Evolutionary conservation across 2,113 vertebrate species (phyloP), one percentile per base, ranked within the genome.

Genomic region (Hippopotamus amphibius): DNA sequence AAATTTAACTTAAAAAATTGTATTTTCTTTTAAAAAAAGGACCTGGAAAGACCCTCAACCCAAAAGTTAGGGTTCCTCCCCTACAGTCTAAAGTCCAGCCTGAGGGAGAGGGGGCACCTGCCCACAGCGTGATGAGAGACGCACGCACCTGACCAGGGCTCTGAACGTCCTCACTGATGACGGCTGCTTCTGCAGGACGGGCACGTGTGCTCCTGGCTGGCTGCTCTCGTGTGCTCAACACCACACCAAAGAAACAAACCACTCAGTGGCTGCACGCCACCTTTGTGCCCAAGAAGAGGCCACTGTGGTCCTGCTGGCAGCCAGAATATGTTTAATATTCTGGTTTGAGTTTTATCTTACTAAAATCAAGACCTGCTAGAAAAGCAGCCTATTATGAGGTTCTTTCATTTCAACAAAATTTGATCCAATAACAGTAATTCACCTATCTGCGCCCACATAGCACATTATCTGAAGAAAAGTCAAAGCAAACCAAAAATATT

Each of bases 361-460:
- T 59, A 79, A 86, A 94, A 86, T 71, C 46, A 69, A 77, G 61
- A 92, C 46, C n/a, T 59, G 2, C 24, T 66, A 72, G 33, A n/a
- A 53, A 90, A 89, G 5, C 16, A 86, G 76, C 28, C 46, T 19
- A 46, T 21, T 65, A 8, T 4, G 22, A 11, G 63, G 11, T 16
- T 61, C 5, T 93, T 91, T 50, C 7, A 37, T 55, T 83, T 72
- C 17, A 80, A 93, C 43, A 93, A 48, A 76, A 80, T n/a, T 65
- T 50, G n/a, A 43, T 83, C 24, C 48, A 61, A 66, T 76, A 8
- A 12, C 5, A 85, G 14, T 30, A 46, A 88, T 50, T 59, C 68
- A 50, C 63, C 13, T 43, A 53, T 80, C 1, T 82, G 14, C 26
- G 22, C 16, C 55, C 79, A 26, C 12, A 46, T 19, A 74, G 33